These are phyloP conservation scores for Oryzias curvinotus DNA, from an alignment of 2,113 vertebrate genomes.

Conservation along the genomic window DNA sequence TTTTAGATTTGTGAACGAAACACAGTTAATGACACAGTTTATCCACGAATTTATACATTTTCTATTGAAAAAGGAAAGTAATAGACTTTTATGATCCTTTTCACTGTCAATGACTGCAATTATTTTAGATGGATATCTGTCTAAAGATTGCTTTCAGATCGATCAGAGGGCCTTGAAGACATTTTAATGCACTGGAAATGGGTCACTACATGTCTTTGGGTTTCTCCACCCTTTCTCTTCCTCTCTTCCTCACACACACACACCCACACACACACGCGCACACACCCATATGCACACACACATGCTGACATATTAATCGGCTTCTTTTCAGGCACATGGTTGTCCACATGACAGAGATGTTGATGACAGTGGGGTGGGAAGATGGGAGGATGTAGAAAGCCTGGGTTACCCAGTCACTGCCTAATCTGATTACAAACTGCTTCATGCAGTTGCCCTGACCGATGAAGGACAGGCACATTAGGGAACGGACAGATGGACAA, in stretches of 20 bases:
- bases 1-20: no score
- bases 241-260: no score
- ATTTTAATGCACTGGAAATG: slow-evolving; percentile 29
- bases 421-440: slow-evolving; percentile 70
- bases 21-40: no score
- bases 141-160: background rate
- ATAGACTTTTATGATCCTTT: no score
- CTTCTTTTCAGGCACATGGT: slow-evolving; percentile 47
- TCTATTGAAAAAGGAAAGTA: no score
- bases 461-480: slow-evolving; percentile 34
- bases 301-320: slow-evolving; percentile 40
- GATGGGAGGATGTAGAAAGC: slow-evolving; percentile 49
- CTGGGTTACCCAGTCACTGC: slow-evolving; percentile 57
- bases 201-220: slow-evolving; percentile 13
- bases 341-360: slow-evolving; percentile 65
- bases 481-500: slow-evolving; percentile 54
- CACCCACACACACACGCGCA: slow-evolving; percentile 2
- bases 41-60: no score
- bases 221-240: background rate
- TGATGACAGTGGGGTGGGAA: slow-evolving; percentile 44
- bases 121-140: no score
- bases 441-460: slow-evolving; percentile 41
- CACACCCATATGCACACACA: slow-evolving; percentile 13
- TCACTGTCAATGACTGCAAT: no score
- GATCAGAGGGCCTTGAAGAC: background rate